Evolutionary conservation across 2,888 invertebrate species (phyloP), one percentile per base, ranked within the genome.

Genomic region (Cabera pusaria): DNA sequence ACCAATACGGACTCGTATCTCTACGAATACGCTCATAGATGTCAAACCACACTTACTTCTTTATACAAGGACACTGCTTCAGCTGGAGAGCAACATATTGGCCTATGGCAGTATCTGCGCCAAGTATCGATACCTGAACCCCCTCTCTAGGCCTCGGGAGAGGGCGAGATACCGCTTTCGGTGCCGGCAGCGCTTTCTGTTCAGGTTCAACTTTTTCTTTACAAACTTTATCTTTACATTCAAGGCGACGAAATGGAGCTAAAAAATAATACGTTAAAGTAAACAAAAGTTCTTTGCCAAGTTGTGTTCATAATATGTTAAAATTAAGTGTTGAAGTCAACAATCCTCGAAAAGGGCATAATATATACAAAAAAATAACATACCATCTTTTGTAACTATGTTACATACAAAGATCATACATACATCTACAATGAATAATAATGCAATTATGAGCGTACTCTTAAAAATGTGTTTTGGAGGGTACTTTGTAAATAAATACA

Each of bases 61-160:
- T 84, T 28, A 87, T 72, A 44, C 72, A 73, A 1, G 91, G 81
- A 49, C 91, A 91, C 49, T 91, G 90, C 58, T 92, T 91, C 1
- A 91, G 65, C 20, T 91, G 58, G 21, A 91, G 64, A 2, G 90
- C 73, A 2, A 88, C 62, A 12, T 84, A 81, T 40, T 86, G 85
- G 0, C 91, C 91, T 35, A 90, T 64, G 5, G 72, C 69, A 1
- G 90, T 88, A 51, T 90, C 84, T 1, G 89, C 91, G 1, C 91
- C 91, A 45, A 91, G 79, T 33, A 92, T 53, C 24, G 86, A 70
- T 44, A 89, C 80, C 37, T 85, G 85, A 29, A 87, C 70, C 6
- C 83, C 85, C 0, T 73, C 65, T 46, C 78, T 64, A 57, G 67
- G 56, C 27, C 60, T 42, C 44, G 77, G 77, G 51, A 72, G 29